Evolutionary conservation across 2,797 vertebrate genomes (phyloP), one percentile per base, ranked within the genome.

Genomic region (Oreonectes daqikongensis): DNA sequence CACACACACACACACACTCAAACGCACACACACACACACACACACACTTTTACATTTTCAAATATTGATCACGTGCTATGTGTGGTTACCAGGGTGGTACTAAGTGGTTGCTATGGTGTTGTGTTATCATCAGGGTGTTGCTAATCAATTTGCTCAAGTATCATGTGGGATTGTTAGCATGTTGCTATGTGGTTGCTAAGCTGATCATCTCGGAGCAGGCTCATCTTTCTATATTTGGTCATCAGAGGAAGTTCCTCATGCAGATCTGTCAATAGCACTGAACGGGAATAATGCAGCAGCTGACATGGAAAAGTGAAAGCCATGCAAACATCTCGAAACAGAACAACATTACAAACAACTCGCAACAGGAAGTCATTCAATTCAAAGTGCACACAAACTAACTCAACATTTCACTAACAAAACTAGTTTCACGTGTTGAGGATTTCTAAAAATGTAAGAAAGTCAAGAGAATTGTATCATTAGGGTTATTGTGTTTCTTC

Each of bases 331-430:
- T n/a, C n/a, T n/a, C n/a, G n/a, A n/a, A n/a, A n/a, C n/a, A n/a
- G 42, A 61, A 42, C 12, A 42, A 42, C 40, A 3, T 30, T 20
- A 79, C 61, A 74, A 74, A 73, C 72, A 38, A 22, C 24, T 50
- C 28, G 12, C 67, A 69, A 79, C 57, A 69, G 78, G 72, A 75
- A 79, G 60, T 64, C 8, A 10, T 44, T 46, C 55, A 40, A 35
- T 22, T 53, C 6, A 18, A 53, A 22, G n/a, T n/a, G n/a, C n/a
- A n/a, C n/a, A n/a, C n/a, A n/a, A n/a, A 9, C 2, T 8, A 12
- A 53, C 18, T n/a, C 52, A 11, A 44, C 0, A 35, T 35, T 35
- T 35, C 9, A 35, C 7, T 1, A 35, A 35, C 8, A 35, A 35
- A 35, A 10, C 8, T 35, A 35, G 8, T 9, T 35, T 35, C 35